These are phyloP conservation scores for Pterophyllum scalare DNA, from an alignment of 2,113 vertebrate genomes.

Conservation along the genomic window DNA sequence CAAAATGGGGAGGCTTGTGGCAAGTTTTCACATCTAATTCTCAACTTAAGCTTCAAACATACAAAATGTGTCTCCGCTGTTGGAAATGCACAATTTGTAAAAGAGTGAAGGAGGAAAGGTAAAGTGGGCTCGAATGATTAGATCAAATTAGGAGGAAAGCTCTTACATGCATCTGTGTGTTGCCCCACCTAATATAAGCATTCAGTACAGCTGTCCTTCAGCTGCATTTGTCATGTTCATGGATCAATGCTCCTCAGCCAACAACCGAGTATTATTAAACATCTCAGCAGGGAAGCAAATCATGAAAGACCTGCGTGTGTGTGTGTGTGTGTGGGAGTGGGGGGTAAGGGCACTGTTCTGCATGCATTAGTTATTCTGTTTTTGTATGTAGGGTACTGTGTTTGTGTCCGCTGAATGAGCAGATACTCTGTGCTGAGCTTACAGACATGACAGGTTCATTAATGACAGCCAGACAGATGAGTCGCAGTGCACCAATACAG, in stretches of 20 bases:
- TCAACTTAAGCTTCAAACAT: background rate
- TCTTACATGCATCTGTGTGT: background rate
- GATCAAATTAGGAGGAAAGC: background rate
- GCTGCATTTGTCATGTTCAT: conserved; percentile 32
- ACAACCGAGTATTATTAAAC: conserved; percentile 18
- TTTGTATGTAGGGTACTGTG: background rate
- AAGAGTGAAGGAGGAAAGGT: background rate
- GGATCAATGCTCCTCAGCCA: conserved; percentile 24
- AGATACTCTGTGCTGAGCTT: background rate
- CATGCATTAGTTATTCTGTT: conserved; percentile 18
- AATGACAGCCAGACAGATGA: conserved; percentile 28
- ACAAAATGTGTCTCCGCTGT: background rate
- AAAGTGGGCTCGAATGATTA: background rate
- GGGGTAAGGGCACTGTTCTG: background rate
- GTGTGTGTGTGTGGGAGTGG: background rate
- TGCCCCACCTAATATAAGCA: background rate
- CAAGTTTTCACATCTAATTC: background rate
- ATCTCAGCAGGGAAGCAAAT: conserved; percentile 36
- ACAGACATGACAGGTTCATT: conserved; percentile 25
- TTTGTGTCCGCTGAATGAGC: conserved; percentile 1
- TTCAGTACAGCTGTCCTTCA: conserved; percentile 32
- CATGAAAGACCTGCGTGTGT: conserved; percentile 8
- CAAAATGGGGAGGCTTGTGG: background rate
- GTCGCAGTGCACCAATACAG: background rate
- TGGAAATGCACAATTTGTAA: background rate